Evolutionary conservation across 2,113 vertebrate species (phyloP).

Genomic region (Alces alces): DNA sequence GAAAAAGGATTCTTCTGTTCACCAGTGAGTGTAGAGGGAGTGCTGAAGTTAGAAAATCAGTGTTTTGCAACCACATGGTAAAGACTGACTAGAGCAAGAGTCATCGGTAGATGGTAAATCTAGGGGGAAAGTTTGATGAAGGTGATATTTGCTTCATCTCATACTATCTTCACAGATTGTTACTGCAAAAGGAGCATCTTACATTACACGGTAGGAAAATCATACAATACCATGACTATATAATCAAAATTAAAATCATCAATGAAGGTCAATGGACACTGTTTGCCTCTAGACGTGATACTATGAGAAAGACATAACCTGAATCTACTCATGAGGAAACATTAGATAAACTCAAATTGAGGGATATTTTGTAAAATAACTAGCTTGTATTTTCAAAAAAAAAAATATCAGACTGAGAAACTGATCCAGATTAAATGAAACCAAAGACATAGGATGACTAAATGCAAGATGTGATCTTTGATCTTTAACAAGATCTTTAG

Average conservation of each 20-base stretch:
- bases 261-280: neutral
- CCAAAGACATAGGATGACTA: neutral
- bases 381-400: neutral
- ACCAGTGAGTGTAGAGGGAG: neutral
- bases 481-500: neutral
- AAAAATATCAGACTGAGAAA: neutral
- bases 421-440: neutral
- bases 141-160: neutral
- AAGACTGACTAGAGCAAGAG: neutral
- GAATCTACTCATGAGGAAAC: neutral
- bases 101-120: neutral
- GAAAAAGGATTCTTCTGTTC: neutral
- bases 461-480: neutral
- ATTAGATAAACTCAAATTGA: neutral
- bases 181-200: neutral
- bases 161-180: neutral
- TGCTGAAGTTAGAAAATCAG: neutral
- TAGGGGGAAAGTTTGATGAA: neutral
- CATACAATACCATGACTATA: neutral
- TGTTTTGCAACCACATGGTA: neutral
- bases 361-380: neutral
- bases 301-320: neutral
- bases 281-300: neutral
- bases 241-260: neutral
- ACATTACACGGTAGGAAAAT: neutral